Evolutionary conservation across 2,797 vertebrate species (phyloP).

Genomic region (Danionella dracula): DNA sequence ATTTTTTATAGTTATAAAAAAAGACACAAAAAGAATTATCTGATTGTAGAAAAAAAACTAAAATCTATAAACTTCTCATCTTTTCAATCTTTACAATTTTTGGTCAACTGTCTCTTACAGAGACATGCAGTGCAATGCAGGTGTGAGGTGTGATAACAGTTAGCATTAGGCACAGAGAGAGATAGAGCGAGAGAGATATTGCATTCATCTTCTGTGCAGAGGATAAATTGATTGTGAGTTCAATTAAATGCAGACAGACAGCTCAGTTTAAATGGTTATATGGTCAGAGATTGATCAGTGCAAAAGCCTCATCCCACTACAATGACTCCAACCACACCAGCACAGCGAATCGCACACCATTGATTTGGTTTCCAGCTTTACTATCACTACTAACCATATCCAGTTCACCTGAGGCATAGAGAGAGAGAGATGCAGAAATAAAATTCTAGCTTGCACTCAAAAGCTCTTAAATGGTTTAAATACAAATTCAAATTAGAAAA

Average conservation of each 20-base stretch:
- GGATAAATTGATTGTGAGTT: constrained; percentile 30
- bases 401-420: not conserved
- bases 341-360: constrained; percentile 1
- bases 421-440: not conserved
- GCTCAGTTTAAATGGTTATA: constrained; percentile 28
- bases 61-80: too few species aligned
- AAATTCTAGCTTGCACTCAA: not conserved
- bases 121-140: constrained; percentile 5
- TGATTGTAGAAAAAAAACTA: too few species aligned
- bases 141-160: not conserved
- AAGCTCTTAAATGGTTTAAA: not conserved
- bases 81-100: too few species aligned
- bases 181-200: not conserved
- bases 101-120: too few species aligned
- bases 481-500: not conserved
- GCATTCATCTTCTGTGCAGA: not conserved
- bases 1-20: too few species aligned
- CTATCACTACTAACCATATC: not conserved
- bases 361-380: not conserved
- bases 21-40: too few species aligned
- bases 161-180: not conserved
- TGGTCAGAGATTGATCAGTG: constrained; percentile 26
- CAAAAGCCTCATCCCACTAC: constrained; percentile 16
- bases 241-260: constrained; percentile 29
- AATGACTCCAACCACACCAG: not conserved